Conservation (phyloP, 2,113 vertebrate species). For the Anolis sagrei region DNA sequence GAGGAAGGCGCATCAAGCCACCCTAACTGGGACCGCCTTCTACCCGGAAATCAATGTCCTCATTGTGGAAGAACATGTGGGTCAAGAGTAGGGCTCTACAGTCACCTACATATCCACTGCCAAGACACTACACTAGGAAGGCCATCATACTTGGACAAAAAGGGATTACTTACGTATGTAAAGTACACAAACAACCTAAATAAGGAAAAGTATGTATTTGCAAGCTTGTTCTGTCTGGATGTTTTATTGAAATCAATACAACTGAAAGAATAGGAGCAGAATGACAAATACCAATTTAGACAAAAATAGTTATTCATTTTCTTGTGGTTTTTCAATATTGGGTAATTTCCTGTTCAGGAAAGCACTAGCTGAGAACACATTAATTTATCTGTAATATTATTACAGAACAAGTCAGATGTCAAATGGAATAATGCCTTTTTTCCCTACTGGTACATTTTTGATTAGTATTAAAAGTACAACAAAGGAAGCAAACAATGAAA, state of each 20-base stretch:
- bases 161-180: too few species aligned
- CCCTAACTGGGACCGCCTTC: too few species aligned
- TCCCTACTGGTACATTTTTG: neutral
- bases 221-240: neutral
- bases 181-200: neutral
- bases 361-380: neutral
- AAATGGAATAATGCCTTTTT: neutral
- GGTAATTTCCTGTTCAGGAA: conserved; percentile 17
- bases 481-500: neutral
- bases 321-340: neutral
- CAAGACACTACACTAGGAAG: too few species aligned
- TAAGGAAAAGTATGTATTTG: neutral
- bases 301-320: neutral
- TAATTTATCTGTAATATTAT: neutral
- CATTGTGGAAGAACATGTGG: too few species aligned
- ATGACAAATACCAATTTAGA: neutral
- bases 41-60: too few species aligned
- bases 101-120: too few species aligned
- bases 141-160: too few species aligned
- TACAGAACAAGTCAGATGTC: neutral
- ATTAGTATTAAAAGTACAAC: conserved; percentile 3
- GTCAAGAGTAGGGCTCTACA: too few species aligned
- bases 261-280: neutral
- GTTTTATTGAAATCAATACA: neutral
- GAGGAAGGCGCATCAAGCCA: too few species aligned